phyloP scores from a whole-genome alignment of 2,113 vertebrate species.

The Chitala chitala region DNA sequence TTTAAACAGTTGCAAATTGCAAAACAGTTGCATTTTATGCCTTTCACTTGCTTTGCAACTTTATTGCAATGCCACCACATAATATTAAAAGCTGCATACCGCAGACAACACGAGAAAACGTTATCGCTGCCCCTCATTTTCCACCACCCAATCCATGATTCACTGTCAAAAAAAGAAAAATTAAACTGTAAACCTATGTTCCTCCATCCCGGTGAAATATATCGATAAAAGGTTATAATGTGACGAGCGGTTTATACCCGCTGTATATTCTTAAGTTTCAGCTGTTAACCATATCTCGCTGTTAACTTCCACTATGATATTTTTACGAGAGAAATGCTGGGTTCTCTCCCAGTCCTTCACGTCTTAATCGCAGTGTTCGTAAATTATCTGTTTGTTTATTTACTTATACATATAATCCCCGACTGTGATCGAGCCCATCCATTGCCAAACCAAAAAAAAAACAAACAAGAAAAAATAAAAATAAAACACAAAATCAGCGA shows the following conservation, averaged over 20 bases:
- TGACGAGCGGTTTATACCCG: conserved; percentile 40
- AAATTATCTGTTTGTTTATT: conserved; percentile 52
- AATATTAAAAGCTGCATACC: conserved; percentile 43
- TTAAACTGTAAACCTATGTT: conserved; percentile 30
- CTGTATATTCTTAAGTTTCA: conserved; percentile 44
- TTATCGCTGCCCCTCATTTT: conserved; percentile 62
- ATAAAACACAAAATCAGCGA: not conserved
- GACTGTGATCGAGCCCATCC: conserved; percentile 53
- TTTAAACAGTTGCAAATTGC: conserved; percentile 59
- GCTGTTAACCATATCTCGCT: conserved; percentile 41
- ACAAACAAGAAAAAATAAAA: not conserved
- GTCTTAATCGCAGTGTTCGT: conserved; percentile 57
- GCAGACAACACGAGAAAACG: conserved; percentile 53
- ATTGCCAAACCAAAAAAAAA: conserved; percentile 37
- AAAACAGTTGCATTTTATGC: conserved; percentile 44
- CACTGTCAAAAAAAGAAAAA: conserved; percentile 44
- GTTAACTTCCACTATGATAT: conserved; percentile 36
- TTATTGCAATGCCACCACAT: conserved; percentile 57
- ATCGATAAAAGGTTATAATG: conserved; percentile 27
- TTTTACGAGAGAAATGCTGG: conserved; percentile 32
- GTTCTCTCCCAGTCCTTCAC: conserved; percentile 52
- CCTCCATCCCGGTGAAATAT: conserved; percentile 29
- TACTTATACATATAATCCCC: conserved; percentile 41
- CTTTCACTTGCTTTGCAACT: conserved; percentile 62
- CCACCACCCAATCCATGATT: conserved; percentile 61